Conservation (phyloP, 35 echinoderm and acorn worm genomes). For the Ptychodera flava region DNA sequence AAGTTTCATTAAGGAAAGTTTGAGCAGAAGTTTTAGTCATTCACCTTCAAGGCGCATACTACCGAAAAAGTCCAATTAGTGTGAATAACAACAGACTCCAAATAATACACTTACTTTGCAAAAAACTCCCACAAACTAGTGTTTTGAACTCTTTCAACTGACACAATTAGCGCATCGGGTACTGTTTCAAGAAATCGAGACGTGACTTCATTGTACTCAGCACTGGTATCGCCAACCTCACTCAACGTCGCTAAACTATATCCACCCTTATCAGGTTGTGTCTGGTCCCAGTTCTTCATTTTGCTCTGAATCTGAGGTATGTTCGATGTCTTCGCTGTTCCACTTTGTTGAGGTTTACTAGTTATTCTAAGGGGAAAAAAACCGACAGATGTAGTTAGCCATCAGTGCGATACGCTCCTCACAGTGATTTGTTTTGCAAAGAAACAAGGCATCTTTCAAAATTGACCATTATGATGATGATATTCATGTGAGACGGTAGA, state of each 20-base stretch:
- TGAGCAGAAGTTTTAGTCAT: too few species aligned
- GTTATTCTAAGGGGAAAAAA: too few species aligned
- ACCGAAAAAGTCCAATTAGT: not conserved
- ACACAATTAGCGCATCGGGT: conserved; percentile 8
- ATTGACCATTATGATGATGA: too few species aligned
- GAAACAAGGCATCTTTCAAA: too few species aligned
- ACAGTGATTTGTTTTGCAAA: too few species aligned
- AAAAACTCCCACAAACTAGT: conserved; percentile 29
- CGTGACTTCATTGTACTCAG: conserved; percentile 26
- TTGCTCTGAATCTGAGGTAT: not conserved
- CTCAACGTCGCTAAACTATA: not conserved
- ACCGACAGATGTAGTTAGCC: too few species aligned
- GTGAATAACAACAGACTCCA: not conserved
- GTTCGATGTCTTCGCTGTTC: not conserved
- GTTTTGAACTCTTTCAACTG: conserved; percentile 40
- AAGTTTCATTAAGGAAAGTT: not conserved
- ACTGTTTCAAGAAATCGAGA: conserved; percentile 26
- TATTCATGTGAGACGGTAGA: too few species aligned
- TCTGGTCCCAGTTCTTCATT: not conserved
- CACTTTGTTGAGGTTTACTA: not conserved
- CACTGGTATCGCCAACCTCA: not conserved
- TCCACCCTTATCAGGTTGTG: not conserved
- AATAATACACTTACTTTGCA: conserved; percentile 14
- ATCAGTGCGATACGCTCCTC: too few species aligned
- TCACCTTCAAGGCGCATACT: too few species aligned